Base-by-base conservation (phyloP, 1,140 invertebrate species). In the Aphelenchoides besseyi region DNA sequence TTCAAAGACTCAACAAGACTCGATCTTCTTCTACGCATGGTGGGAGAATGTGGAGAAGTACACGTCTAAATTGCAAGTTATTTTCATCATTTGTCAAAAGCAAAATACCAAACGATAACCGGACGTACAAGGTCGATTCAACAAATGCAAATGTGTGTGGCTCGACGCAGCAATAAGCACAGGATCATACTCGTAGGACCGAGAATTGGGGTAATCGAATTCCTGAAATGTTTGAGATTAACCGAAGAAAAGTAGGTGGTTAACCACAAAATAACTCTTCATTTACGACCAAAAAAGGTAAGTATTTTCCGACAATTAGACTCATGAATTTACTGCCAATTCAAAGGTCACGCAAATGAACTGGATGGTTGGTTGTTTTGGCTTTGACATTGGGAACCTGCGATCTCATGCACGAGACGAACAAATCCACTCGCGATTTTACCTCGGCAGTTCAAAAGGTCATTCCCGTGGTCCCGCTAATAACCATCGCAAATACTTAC, bases 1-100 rank as follows among this genome's bases (percentile, higher is more conserved):
- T 72, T 72, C 5, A 72, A 30, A 9, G 70, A 71, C 28, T 72
- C 70, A 12, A 74, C 70, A 23, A 72, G 52, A 32, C 69, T 73
- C 12, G 35, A 74, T 18, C 70, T 30, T 5, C 70, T 23, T n/a
- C 70, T 23, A 71, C 74, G 74, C 26, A 59, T 8, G 18, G 55
- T 5, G 26, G 5, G 30, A 66, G 8, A 23, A n/a, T 23, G 2
- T 29, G 32, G 63, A n/a, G 16, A 26, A 8, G 37, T 41, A 41
- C 5, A n/a, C 37, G 5, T 8, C 5, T 8, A 41, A 41, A 41
- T n/a, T 8, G 37, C n/a, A n/a, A 41, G n/a, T n/a, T n/a, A n/a
- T n/a, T n/a, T n/a, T n/a, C n/a, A n/a, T n/a, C n/a, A n/a, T n/a
- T n/a, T n/a, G n/a, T n/a, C n/a, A n/a, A n/a, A n/a, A n/a, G n/a